These are phyloP conservation scores for Alcis repandata DNA, from an alignment of 2,888 invertebrate genomes.

Conservation along the genomic window DNA sequence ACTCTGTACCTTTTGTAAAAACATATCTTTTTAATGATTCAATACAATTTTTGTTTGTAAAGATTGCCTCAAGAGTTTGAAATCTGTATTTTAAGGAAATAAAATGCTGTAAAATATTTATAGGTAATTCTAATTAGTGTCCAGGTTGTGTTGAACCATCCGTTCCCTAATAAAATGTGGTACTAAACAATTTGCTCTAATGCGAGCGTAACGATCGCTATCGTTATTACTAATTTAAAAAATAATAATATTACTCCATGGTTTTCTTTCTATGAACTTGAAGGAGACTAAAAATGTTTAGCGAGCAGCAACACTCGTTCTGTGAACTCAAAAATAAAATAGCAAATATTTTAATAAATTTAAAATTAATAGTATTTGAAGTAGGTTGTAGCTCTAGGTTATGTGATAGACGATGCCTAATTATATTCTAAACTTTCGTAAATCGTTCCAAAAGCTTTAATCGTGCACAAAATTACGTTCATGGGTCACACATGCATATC, in stretches of 20 bases:
- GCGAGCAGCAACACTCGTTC: not conserved
- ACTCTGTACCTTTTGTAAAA: constrained; percentile 61
- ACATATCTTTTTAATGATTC: constrained; percentile 55
- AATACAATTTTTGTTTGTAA: constrained; percentile 39
- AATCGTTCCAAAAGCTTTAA: constrained; percentile 72
- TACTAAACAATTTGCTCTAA: not conserved
- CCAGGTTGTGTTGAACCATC: constrained; percentile 70
- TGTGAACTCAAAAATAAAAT: not conserved
- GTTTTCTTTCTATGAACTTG: not conserved
- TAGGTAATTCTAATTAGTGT: constrained; percentile 51
- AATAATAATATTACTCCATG: not conserved
- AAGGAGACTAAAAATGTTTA: not conserved
- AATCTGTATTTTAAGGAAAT: constrained; percentile 36
- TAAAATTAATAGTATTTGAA: constrained; percentile 48
- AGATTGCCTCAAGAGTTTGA: constrained; percentile 32
- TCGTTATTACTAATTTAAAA: not conserved
- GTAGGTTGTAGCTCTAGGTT: constrained; percentile 70
- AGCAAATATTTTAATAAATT: constrained; percentile 35
- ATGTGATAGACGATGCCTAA: constrained; percentile 82
- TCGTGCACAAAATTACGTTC: constrained; percentile 71
- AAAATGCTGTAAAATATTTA: constrained; percentile 35
- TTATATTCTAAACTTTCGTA: constrained; percentile 63
- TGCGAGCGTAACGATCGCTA: not conserved
- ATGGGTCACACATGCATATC: constrained; percentile 22
- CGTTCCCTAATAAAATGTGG: constrained; percentile 37